A percentile compares a stretch with the other conserved stretches of the same genome.
Evolutionary conservation across 2,888 invertebrate species (phyloP).

Genomic region (Acanthoscelides obtectus): DNA sequence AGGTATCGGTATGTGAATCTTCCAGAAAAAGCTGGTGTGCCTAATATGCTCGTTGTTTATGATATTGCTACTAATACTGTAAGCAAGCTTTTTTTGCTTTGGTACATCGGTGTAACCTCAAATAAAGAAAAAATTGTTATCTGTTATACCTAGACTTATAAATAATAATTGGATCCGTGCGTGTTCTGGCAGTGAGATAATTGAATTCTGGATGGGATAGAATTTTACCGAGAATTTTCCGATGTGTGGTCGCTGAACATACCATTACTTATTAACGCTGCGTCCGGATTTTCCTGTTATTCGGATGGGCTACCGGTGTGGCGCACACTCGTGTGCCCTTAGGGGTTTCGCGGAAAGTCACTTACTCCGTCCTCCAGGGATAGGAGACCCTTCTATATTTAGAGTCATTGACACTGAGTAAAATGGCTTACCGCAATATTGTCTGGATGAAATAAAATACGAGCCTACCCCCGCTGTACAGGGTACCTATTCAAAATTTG

Average conservation of each 20-base stretch:
- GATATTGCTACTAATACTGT: too few relatives aligned
- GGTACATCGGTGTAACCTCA: neutral
- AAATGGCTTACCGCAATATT: too few relatives aligned
- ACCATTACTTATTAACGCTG: neutral
- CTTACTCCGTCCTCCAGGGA: too few relatives aligned
- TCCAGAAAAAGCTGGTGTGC: too few relatives aligned
- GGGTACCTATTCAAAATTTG: too few relatives aligned
- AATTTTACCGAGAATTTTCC: neutral
- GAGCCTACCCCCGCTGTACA: too few relatives aligned
- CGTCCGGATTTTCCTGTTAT: neutral
- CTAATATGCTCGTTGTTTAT: too few relatives aligned
- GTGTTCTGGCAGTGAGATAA: neutral
- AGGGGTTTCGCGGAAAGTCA: neutral
- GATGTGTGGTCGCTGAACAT: neutral
- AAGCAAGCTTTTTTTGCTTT: neutral
- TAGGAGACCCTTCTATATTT: too few relatives aligned
- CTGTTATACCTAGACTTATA: neutral
- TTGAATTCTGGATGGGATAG: neutral
- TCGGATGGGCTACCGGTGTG: neutral
- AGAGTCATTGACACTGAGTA: too few relatives aligned
- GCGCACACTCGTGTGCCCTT: neutral
- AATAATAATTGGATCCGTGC: neutral
- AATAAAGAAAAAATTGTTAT: neutral
- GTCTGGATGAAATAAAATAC: too few relatives aligned
- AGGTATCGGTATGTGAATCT: too few relatives aligned